Base-by-base conservation (phyloP, 2,888 invertebrate species). In the Oasisia sp. region DNA sequence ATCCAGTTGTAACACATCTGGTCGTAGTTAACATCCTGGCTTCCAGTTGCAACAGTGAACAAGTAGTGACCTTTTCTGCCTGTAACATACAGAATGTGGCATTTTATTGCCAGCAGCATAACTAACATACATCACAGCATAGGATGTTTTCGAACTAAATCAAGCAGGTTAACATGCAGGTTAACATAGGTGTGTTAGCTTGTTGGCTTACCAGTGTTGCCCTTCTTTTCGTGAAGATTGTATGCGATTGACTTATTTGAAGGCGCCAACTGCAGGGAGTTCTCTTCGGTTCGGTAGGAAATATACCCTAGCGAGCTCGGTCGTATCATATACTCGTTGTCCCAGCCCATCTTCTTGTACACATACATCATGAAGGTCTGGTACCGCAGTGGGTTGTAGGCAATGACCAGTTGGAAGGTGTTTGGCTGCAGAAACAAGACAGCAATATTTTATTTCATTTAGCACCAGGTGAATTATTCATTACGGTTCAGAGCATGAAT, bases 361-460 rank as follows among this genome's bases (percentile, higher is more conserved):
- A 91, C 32, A 58, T 89, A 91, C 5, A 91, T 32, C 38, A 89
- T 92, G 44, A 92, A 56, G 32, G 92, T 91, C 27, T 38, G 58
- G 19, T 93, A 56, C 27, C 38, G 92, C 32, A 58, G 11, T 74
- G 56, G 32, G 45, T 93, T 92, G 27, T 50, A 56, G 32, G 92
- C 56, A n/a, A 93, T 58, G 14, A 92, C 93, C 50, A 92, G 7
- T 90, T 93, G 93, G 93, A 91, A 93, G 32, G 92, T 92, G 38
- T 93, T 93, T 19, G 32, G 14, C 74, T 92, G 91, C 27, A 74
- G 5, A 74, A 27, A 38, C 38, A 38, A 38, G 38, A 38, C 38
- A 38, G 38, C 38, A 38, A 38, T 38, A 38, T 38, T 38, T 38
- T 38, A 56, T 14, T 3, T 14, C 56, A 56, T 56, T 56, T 14